Evolutionary conservation across 2,113 vertebrate species (phyloP).

Genomic region (Scartelaos histophorus): DNA sequence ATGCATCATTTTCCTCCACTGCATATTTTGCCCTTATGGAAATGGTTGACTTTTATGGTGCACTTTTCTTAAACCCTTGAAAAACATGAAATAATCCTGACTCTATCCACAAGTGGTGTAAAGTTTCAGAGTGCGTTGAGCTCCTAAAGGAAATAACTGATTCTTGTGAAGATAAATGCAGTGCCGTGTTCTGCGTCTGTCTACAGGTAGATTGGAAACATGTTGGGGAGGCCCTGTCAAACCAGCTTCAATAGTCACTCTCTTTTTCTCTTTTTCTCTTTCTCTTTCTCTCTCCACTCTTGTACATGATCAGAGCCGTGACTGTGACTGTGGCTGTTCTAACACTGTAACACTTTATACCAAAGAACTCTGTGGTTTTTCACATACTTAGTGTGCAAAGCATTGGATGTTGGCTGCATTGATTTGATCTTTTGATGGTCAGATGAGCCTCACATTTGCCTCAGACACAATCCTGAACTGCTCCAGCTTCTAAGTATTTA

Average conservation of each 20-base stretch:
- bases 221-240: neutral
- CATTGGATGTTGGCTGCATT: neutral
- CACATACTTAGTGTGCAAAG: conserved; percentile 11
- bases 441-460: neutral
- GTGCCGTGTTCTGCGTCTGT: conserved; percentile 8
- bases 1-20: neutral
- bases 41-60: conserved; percentile 1
- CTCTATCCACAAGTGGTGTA: neutral
- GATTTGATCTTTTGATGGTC: neutral
- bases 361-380: conserved; percentile 3
- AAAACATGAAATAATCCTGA: conserved; percentile 9
- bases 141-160: conserved; percentile 13
- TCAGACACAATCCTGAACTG: too few relatives aligned
- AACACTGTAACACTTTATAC: conserved; percentile 9
- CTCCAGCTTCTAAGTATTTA: too few relatives aligned
- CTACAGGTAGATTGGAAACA: conserved; percentile 14
- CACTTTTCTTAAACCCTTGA: neutral
- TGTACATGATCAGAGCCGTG: conserved; percentile 28
- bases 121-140: neutral
- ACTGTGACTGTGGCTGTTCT: conserved; percentile 8
- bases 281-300: conserved; percentile 4
- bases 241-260: neutral
- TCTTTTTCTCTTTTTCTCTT: neutral
- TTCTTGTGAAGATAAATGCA: conserved; percentile 7
- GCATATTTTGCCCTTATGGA: conserved; percentile 2